Evolutionary conservation across 2,888 invertebrate species (phyloP), one percentile per base, ranked within the genome.

Genomic region (Sesia apiformis): DNA sequence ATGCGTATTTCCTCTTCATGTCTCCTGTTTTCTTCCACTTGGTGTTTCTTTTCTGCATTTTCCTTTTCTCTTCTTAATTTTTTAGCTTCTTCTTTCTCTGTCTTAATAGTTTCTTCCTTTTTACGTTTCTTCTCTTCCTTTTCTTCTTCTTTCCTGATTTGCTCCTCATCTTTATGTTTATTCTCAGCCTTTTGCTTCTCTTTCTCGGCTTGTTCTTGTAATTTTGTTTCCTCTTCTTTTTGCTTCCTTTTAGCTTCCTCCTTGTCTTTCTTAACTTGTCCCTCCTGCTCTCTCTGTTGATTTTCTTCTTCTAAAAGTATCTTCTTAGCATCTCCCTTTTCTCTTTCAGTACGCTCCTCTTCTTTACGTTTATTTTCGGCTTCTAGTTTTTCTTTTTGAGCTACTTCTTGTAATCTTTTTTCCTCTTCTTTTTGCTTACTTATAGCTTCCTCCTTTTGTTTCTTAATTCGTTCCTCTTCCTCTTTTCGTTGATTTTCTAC

Each of bases 311-410:
- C 42, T 40, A 53, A 42, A 23, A 46, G 49, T 52, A 52, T 53
- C 3, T 6, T 38, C 2, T 51, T 39, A 23, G 52, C 51, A n/a
- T 56, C 53, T 39, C 55, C 57, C 53, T 64, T 55, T 49, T 65
- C 57, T 55, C 59, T 58, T 62, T 58, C 23, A 4, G 23, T 49
- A 51, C 52, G 23, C 39, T 51, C 40, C 23, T 52, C 40, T n/a
- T 40, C n/a, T 63, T 58, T 40, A 8, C 40, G 49, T 52, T 53
- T 55, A 3, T 5, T 7, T 2, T 51, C 41, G 38, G 52, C 52
- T n/a, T 56, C 53, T 38, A 55, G 57, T 53, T 64, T 55, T 49
- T 65, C 57, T 55, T 63, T 61, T 51, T 57, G 23, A 23, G 23
- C 23, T 23, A 23, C 23, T 23, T 23, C 23, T 23, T 23, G 23